A percentile compares a stretch with the other conserved stretches of the same genome.
phyloP scores from a whole-genome alignment of 2,113 vertebrate species.

The Equus quagga region DNA sequence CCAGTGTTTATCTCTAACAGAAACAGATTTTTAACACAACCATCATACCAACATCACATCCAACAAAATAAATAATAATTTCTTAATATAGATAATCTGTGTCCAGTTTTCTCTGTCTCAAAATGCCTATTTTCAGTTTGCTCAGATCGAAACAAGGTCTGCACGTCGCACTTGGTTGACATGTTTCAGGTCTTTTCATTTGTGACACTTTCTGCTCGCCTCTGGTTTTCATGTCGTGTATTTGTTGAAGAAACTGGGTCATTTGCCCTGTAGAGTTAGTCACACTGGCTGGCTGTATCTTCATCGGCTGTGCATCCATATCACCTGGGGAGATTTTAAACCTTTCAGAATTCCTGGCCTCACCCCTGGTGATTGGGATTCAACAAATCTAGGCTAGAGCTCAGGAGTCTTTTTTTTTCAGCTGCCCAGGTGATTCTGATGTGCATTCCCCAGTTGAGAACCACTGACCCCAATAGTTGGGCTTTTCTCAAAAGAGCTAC shows the following conservation, averaged over 20 bases:
- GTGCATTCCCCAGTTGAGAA: neutral
- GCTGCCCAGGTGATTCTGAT: neutral
- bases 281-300: neutral
- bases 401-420: neutral
- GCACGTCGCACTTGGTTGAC: neutral
- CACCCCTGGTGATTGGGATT: neutral
- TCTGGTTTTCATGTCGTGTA: neutral
- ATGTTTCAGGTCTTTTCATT: neutral
- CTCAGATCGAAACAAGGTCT: neutral
- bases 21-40: neutral
- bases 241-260: conserved; percentile 51
- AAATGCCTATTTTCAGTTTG: conserved; percentile 13
- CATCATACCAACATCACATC: neutral
- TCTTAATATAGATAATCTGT: neutral
- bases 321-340: neutral
- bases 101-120: conserved; percentile 25
- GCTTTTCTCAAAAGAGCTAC: neutral
- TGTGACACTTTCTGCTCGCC: neutral
- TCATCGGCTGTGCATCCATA: neutral
- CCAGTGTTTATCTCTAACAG: conserved; percentile 35
- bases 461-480: neutral
- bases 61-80: conserved; percentile 39
- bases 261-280: conserved; percentile 54
- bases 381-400: neutral
- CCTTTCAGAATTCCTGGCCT: neutral